These are phyloP conservation scores for Melikaiella ostensackeni DNA, from an alignment of 2,888 invertebrate species.

Conservation along the genomic window DNA sequence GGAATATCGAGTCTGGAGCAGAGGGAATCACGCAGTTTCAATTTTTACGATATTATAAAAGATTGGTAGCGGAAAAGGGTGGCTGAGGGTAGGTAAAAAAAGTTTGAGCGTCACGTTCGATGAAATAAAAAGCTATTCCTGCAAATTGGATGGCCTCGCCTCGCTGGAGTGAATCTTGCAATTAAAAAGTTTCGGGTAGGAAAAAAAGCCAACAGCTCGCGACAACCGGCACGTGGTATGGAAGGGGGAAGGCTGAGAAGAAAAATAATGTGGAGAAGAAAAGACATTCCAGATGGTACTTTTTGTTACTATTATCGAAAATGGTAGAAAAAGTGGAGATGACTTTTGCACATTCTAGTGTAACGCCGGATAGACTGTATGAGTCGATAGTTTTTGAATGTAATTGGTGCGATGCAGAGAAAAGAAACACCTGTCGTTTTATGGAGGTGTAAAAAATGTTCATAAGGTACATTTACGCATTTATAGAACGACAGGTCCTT, in stretches of 20 bases:
- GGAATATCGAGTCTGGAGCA: not conserved
- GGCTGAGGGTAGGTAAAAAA: slow-evolving; percentile 8
- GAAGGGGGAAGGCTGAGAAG: not conserved
- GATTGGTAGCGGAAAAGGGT: slow-evolving; percentile 2
- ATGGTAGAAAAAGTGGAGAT: not conserved
- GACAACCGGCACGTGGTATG: slow-evolving; percentile 33
- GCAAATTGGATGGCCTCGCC: slow-evolving; percentile 73
- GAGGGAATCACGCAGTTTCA: slow-evolving; percentile 2
- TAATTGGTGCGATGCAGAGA: no score
- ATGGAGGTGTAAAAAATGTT: no score
- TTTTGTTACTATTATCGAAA: slow-evolving; percentile 4
- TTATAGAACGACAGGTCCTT: no score
- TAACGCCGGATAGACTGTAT: no score
- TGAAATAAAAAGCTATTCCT: slow-evolving; percentile 66
- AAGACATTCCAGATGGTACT: slow-evolving; percentile 37
- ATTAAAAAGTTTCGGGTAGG: slow-evolving; percentile 73
- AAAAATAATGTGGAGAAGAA: slow-evolving; percentile 30
- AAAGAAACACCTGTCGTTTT: no score
- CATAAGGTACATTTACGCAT: no score
- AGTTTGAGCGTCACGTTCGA: slow-evolving; percentile 57
- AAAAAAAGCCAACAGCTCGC: slow-evolving; percentile 50
- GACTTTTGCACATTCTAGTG: no score
- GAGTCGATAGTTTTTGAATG: no score
- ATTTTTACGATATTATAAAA: slow-evolving; percentile 4
- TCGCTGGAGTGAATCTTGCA: slow-evolving; percentile 66